Evolutionary conservation across 2,113 vertebrate species (phyloP).

Genomic region (Copsychus sechellarum): DNA sequence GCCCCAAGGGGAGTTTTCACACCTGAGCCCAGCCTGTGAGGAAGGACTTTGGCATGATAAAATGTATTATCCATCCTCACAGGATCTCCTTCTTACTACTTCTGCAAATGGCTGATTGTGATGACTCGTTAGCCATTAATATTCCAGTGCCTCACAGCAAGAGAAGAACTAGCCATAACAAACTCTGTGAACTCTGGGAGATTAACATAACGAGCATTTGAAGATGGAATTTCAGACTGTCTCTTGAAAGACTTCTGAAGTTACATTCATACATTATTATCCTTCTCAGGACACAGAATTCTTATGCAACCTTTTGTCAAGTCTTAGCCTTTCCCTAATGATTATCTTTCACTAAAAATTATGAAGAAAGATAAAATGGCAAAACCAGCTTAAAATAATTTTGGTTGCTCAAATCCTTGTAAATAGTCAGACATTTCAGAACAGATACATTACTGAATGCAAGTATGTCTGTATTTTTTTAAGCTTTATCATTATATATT

Average conservation of each 20-base stretch:
- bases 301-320: background rate
- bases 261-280: background rate
- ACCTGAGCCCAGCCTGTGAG: rapidly evolving
- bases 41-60: too few species aligned
- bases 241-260: background rate
- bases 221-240: background rate
- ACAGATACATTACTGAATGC: background rate
- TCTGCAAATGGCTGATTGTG: background rate
- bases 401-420: background rate
- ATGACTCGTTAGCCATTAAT: background rate
- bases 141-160: background rate
- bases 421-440: background rate
- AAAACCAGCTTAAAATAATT: background rate
- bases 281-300: background rate
- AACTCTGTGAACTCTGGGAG: background rate
- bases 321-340: background rate
- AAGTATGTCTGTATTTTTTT: background rate
- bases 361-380: background rate
- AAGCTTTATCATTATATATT: background rate
- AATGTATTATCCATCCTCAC: rapidly evolving
- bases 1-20: background rate
- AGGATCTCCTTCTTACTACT: background rate
- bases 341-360: background rate
- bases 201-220: background rate
- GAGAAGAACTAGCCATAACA: background rate